These are phyloP conservation scores for Tethea ocularis DNA, from an alignment of 2,888 invertebrate genomes.

Conservation along the genomic window DNA sequence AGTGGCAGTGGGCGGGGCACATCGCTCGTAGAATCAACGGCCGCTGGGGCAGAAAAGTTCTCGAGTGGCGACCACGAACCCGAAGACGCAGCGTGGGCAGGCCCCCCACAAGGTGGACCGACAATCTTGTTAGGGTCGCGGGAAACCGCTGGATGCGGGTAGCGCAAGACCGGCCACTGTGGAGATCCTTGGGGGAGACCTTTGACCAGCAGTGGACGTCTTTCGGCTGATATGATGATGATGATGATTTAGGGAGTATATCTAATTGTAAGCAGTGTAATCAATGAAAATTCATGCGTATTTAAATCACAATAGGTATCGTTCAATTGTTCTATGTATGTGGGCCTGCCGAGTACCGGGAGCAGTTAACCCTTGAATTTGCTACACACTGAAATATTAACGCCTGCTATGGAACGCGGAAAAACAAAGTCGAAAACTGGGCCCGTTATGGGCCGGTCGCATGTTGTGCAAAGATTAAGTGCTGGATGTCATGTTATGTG, in stretches of 20 bases:
- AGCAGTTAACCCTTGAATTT: constrained; percentile 80
- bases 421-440: constrained; percentile 82
- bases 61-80: too few relatives aligned
- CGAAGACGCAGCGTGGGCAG: too few relatives aligned
- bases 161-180: too few relatives aligned
- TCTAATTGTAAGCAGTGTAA: neutral
- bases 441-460: constrained; percentile 79
- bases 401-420: constrained; percentile 77
- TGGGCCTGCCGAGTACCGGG: constrained; percentile 43
- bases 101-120: too few relatives aligned
- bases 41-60: too few relatives aligned
- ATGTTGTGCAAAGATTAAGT: constrained; percentile 68
- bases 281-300: constrained; percentile 14
- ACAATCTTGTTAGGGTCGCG: too few relatives aligned
- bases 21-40: too few relatives aligned
- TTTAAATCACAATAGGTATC: constrained; percentile 50
- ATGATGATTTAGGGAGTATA: neutral
- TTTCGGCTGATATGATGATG: too few relatives aligned
- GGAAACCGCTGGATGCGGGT: too few relatives aligned
- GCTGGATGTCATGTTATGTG: constrained; percentile 28
- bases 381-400: constrained; percentile 81
- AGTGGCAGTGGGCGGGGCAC: too few relatives aligned
- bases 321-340: constrained; percentile 61
- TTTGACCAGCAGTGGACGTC: too few relatives aligned
- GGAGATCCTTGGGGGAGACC: too few relatives aligned